A percentile compares a stretch with the other conserved stretches of the same genome.
These are phyloP conservation scores for Catostomus latipinnis DNA, from an alignment of 2,797 vertebrate genomes.

Conservation along the genomic window DNA sequence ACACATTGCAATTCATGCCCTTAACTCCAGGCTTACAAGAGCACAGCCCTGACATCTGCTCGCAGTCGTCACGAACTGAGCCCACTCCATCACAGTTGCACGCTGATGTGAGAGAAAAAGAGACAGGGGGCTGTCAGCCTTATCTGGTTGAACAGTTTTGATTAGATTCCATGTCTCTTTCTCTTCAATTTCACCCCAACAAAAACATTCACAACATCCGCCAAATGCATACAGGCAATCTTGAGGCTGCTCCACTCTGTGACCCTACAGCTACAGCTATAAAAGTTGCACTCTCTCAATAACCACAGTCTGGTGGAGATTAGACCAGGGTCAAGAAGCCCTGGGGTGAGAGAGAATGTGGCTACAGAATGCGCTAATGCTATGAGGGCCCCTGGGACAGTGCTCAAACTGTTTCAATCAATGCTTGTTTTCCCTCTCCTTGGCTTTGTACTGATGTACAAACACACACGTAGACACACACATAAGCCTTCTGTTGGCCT, in stretches of 20 bases:
- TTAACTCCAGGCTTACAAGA: slow-evolving; percentile 92
- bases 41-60: slow-evolving; percentile 98
- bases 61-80: slow-evolving; percentile 93
- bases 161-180: slow-evolving; percentile 38
- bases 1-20: slow-evolving; percentile 94
- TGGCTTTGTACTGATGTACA: slow-evolving; percentile 52
- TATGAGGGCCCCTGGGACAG: slow-evolving; percentile 64
- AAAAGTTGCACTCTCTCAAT: slow-evolving; percentile 28
- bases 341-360: slow-evolving; percentile 51
- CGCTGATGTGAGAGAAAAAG: slow-evolving; percentile 71
- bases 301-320: slow-evolving; percentile 59
- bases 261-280: slow-evolving; percentile 54
- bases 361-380: slow-evolving; percentile 65
- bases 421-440: slow-evolving; percentile 67
- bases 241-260: slow-evolving; percentile 39
- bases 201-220: slow-evolving; percentile 48
- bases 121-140: slow-evolving; percentile 37
- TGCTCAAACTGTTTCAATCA: slow-evolving; percentile 72
- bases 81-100: slow-evolving; percentile 90
- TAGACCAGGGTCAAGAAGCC: slow-evolving; percentile 55
- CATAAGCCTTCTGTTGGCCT: slow-evolving; percentile 52
- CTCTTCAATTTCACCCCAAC: slow-evolving; percentile 43
- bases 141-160: slow-evolving; percentile 47
- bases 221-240: slow-evolving; percentile 36
- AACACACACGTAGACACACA: slow-evolving; percentile 31